Percentiles rank a stretch among this genome's conserved stretches.
Conservation (phyloP, 2,113 vertebrate genomes). For the Pollachius pollachius region DNA sequence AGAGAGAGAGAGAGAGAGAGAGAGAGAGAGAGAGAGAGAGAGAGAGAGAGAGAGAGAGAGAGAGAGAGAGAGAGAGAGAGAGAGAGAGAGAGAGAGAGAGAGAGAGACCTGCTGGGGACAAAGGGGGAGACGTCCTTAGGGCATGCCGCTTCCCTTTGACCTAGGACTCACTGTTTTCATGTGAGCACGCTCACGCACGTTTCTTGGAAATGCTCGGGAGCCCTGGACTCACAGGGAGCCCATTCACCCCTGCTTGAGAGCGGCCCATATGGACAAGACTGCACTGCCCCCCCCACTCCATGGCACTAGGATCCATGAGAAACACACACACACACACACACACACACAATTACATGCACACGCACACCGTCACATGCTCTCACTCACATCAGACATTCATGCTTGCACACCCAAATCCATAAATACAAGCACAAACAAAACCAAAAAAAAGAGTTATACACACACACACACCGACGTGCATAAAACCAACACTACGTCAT, state of each 20-base stretch:
- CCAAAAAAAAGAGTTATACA: slow-evolving; percentile 5
- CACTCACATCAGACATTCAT: not conserved
- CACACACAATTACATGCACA: no score
- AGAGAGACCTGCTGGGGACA: not conserved
- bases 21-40: no score
- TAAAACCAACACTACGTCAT: no score
- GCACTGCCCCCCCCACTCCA: slow-evolving; percentile 11
- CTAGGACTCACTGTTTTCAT: no score
- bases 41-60: no score
- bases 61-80: slow-evolving; percentile 12
- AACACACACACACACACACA: not conserved
- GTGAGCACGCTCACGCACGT: no score
- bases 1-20: not conserved
- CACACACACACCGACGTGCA: not conserved
- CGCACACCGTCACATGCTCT: not conserved
- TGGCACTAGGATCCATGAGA: not conserved
- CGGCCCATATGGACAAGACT: slow-evolving; percentile 29
- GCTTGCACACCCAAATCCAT: slow-evolving; percentile 27
- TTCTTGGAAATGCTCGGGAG: slow-evolving; percentile 25
- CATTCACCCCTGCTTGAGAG: slow-evolving; percentile 48
- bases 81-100: slow-evolving; percentile 15
- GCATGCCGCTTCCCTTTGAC: not conserved
- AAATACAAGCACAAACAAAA: slow-evolving; percentile 1
- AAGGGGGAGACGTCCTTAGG: slow-evolving; percentile 11
- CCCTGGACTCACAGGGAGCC: slow-evolving; percentile 44